Conservation (phyloP, 2,113 vertebrate genomes). For the Gambusia holbrooki region DNA sequence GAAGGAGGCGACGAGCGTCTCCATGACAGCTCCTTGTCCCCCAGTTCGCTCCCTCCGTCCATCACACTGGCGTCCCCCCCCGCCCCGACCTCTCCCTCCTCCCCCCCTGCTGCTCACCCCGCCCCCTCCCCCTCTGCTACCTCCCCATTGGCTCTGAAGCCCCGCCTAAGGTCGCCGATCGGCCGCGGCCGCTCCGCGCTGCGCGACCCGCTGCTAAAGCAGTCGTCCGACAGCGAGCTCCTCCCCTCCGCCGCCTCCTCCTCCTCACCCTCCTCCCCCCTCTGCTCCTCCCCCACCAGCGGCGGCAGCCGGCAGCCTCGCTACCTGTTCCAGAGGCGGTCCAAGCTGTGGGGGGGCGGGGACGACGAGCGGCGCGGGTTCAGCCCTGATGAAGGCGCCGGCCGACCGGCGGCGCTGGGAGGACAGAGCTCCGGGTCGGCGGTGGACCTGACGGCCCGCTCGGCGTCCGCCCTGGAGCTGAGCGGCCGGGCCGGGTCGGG, state of each 20-base stretch:
- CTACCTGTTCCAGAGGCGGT: slow-evolving; percentile 99
- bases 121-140: slow-evolving; percentile 85
- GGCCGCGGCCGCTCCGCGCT: slow-evolving; percentile 88
- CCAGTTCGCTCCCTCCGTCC: slow-evolving; percentile 94
- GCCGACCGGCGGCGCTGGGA: slow-evolving; percentile 87
- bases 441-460: slow-evolving; percentile 78
- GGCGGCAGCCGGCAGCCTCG: slow-evolving; percentile 88
- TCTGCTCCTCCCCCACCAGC: slow-evolving; percentile 83
- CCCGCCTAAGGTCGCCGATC: slow-evolving; percentile 94
- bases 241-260: slow-evolving; percentile 90
- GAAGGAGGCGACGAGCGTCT: slow-evolving; percentile 90
- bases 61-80: slow-evolving; percentile 86
- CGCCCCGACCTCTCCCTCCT: slow-evolving; percentile 80
- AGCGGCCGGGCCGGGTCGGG: slow-evolving; percentile 87
- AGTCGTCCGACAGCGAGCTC: slow-evolving; percentile 98
- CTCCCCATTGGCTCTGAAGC: slow-evolving; percentile 91
- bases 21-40: slow-evolving; percentile 91
- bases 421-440: slow-evolving; percentile 82
- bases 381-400: slow-evolving; percentile 64
- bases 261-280: slow-evolving; percentile 81
- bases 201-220: slow-evolving; percentile 98
- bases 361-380: slow-evolving; percentile 75
- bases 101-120: slow-evolving; percentile 85
- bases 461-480: slow-evolving; percentile 70
- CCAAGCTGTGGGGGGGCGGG: slow-evolving; percentile 98